These are phyloP conservation scores for Hydropsyche betteni DNA, from an alignment of 2,888 invertebrate species.

Conservation along the genomic window DNA sequence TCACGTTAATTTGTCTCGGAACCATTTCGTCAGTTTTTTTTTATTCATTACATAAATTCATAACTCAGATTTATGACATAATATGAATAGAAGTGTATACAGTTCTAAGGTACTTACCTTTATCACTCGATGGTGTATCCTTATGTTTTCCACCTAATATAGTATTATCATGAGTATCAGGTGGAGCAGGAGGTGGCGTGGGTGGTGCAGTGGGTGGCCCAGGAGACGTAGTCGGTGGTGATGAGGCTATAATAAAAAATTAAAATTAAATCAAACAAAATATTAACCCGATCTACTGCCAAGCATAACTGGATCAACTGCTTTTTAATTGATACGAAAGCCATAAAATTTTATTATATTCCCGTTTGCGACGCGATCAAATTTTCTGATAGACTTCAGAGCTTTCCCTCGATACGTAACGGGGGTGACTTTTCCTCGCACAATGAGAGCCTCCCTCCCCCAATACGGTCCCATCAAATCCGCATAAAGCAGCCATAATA, in stretches of 20 bases:
- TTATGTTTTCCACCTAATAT: constrained; percentile 65
- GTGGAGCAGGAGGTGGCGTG: constrained; percentile 60
- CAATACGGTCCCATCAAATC: constrained; percentile 44
- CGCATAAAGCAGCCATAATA: constrained; percentile 46
- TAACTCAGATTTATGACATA: too few species aligned
- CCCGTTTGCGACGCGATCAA: constrained; percentile 40
- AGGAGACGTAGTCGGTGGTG: constrained; percentile 82
- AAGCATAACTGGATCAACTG: neutral
- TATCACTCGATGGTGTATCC: constrained; percentile 62
- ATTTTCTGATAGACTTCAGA: constrained; percentile 45
- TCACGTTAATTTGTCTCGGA: too few species aligned
- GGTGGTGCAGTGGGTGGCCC: constrained; percentile 74
- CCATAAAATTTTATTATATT: constrained; percentile 37
- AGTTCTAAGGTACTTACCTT: constrained; percentile 56
- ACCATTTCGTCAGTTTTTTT: too few species aligned
- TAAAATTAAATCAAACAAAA: neutral
- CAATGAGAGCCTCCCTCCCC: constrained; percentile 44
- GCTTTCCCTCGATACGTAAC: too few species aligned
- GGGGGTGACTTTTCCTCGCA: constrained; percentile 9
- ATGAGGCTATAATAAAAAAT: constrained; percentile 70
- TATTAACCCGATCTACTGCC: neutral
- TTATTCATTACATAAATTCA: too few species aligned
- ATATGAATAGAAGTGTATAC: too few species aligned
- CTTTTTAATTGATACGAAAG: neutral
- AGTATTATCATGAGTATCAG: constrained; percentile 67